Evolutionary conservation across 2,888 invertebrate genomes (phyloP).

Genomic region (Lathronympha strigana): DNA sequence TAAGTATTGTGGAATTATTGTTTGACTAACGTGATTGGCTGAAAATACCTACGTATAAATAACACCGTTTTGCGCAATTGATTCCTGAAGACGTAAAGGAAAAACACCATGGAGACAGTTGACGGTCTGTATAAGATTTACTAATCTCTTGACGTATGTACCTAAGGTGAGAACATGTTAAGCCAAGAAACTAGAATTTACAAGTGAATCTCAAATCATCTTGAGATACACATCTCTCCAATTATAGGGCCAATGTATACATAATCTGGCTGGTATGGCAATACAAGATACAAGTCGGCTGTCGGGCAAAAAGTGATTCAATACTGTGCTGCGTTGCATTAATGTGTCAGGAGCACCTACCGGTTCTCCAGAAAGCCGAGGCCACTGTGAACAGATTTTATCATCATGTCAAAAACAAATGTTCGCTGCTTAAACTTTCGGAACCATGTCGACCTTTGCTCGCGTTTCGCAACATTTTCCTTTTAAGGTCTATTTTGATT

Average conservation of each 20-base stretch:
- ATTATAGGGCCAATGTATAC: constrained; percentile 16
- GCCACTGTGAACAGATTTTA: constrained; percentile 28
- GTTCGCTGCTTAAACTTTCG: constrained; percentile 23
- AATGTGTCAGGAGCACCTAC: constrained; percentile 27
- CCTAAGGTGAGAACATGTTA: constrained; percentile 1
- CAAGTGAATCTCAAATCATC: constrained; percentile 7
- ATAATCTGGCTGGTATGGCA: constrained; percentile 14
- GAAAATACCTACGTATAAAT: not conserved
- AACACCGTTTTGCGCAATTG: not conserved
- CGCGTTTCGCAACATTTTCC: constrained; percentile 16
- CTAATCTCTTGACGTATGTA: not conserved
- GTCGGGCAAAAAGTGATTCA: constrained; percentile 15
- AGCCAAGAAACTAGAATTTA: constrained; percentile 2
- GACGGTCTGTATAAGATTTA: not conserved
- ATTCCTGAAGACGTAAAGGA: not conserved
- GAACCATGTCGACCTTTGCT: constrained; percentile 23
- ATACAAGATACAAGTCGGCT: no score
- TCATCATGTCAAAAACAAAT: constrained; percentile 37
- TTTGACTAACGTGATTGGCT: not conserved
- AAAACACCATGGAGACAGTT: not conserved
- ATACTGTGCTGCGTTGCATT: constrained; percentile 23
- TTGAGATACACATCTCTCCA: constrained; percentile 12
- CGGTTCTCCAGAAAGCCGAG: constrained; percentile 29
- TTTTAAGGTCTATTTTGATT: constrained; percentile 4
- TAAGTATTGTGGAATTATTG: not conserved